These are phyloP conservation scores for Diploptera punctata DNA, from an alignment of 2,888 invertebrate species.

Conservation along the genomic window DNA sequence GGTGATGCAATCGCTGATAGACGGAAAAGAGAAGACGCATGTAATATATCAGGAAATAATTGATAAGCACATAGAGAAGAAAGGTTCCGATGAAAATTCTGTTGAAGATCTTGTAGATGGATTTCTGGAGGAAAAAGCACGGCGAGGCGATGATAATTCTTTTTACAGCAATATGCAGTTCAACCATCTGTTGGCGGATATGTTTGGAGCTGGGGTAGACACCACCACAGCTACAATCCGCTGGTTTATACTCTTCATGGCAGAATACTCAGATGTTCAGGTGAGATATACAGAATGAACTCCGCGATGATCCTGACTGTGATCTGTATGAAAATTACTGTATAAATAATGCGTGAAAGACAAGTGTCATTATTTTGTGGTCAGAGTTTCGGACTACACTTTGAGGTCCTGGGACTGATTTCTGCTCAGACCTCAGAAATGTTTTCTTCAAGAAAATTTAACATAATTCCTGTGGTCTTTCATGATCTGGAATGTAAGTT, in stretches of 20 bases:
- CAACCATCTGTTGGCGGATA: constrained; percentile 76
- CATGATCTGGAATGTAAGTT: no score
- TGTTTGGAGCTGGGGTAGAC: constrained; percentile 87
- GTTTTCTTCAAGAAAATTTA: no score
- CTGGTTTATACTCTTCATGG: constrained; percentile 84
- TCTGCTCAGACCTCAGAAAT: no score
- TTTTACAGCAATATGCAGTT: constrained; percentile 72
- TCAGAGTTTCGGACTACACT: no score
- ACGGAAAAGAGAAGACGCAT: constrained; percentile 77
- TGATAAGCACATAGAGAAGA: constrained; percentile 55
- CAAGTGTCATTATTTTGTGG: no score
- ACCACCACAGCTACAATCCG: constrained; percentile 80
- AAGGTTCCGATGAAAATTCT: constrained; percentile 26
- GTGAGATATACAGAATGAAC: no score
- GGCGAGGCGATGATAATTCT: constrained; percentile 54
- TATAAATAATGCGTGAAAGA: no score
- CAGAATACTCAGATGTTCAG: constrained; percentile 70
- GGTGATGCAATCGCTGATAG: constrained; percentile 68
- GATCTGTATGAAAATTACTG: no score
- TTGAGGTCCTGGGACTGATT: no score
- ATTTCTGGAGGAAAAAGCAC: constrained; percentile 66
- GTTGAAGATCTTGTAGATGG: constrained; percentile 67
- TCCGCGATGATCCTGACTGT: no score
- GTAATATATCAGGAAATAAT: constrained; percentile 73
- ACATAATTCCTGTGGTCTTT: no score